These are phyloP conservation scores for Heliothis subflexa DNA, from an alignment of 1,140 invertebrate species.

Conservation along the genomic window DNA sequence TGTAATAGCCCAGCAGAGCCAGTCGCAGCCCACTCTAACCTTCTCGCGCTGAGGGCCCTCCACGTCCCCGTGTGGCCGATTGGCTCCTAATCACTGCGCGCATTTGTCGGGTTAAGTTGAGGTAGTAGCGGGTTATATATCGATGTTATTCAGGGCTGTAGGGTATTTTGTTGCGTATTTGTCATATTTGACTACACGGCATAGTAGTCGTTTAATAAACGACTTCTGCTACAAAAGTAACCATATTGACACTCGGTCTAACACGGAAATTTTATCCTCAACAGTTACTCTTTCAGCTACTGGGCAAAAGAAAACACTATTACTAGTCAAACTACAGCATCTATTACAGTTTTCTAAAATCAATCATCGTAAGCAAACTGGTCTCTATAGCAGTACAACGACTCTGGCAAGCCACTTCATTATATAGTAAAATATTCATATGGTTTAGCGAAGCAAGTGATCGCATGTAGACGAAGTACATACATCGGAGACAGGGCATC, in stretches of 20 bases:
- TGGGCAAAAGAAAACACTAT: too few relatives aligned
- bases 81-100: conserved; percentile 10
- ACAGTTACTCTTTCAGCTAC: too few relatives aligned
- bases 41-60: background rate
- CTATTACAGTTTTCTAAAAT: too few relatives aligned
- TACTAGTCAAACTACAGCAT: too few relatives aligned
- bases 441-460: background rate
- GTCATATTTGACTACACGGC: too few relatives aligned
- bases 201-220: too few relatives aligned
- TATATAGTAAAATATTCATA: background rate
- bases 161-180: too few relatives aligned
- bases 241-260: too few relatives aligned
- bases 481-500: background rate
- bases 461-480: background rate
- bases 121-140: too few relatives aligned
- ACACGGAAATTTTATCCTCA: too few relatives aligned
- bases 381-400: background rate
- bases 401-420: background rate
- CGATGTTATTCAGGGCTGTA: too few relatives aligned
- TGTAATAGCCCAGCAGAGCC: background rate
- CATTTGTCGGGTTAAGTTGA: background rate
- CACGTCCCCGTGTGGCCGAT: background rate
- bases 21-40: background rate
- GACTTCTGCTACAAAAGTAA: too few relatives aligned
- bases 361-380: background rate